Percentiles rank a stretch among this genome's conserved stretches.
phyloP scores from a whole-genome alignment of 1,140 invertebrate genomes.

The Radopholus similis region DNA sequence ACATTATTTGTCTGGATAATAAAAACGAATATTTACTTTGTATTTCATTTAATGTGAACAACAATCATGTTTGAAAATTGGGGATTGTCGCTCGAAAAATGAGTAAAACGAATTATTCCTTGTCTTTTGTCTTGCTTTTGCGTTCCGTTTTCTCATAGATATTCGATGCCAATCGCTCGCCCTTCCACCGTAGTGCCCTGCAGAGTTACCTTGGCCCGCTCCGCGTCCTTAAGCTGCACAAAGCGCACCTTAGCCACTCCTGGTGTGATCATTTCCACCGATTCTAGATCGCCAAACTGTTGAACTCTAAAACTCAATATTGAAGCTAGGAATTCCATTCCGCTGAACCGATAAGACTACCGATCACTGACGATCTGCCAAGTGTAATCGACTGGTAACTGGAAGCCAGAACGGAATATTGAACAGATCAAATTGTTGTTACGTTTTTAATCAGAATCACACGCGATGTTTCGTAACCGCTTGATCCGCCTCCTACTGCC shows the following conservation, averaged over 20 bases:
- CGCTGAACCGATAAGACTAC: no score
- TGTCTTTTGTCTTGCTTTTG: no score
- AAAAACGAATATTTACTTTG: no score
- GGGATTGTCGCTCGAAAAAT: no score
- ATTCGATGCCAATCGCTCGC: constrained; percentile 50
- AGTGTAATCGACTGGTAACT: constrained; percentile 58
- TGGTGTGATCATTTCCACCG: constrained; percentile 50
- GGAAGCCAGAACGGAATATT: constrained; percentile 18
- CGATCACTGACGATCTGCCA: constrained; percentile 59
- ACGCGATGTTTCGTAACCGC: constrained; percentile 18
- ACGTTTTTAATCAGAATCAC: constrained; percentile 50
- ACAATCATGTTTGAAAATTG: no score
- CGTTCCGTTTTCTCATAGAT: no score
- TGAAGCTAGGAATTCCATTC: no score
- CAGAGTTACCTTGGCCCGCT: constrained; percentile 41
- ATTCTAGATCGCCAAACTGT: constrained; percentile 55
- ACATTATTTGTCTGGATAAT: no score
- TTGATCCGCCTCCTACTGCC: background rate
- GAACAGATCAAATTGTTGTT: constrained; percentile 5
- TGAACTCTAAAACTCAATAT: no score
- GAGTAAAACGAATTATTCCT: no score
- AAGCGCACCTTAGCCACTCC: constrained; percentile 56
- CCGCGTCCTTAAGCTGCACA: constrained; percentile 43
- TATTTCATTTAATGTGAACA: no score
- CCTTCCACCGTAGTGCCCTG: constrained; percentile 51